Evolutionary conservation across 1,140 invertebrate genomes (phyloP).

Genomic region (Helicoverpa zea): DNA sequence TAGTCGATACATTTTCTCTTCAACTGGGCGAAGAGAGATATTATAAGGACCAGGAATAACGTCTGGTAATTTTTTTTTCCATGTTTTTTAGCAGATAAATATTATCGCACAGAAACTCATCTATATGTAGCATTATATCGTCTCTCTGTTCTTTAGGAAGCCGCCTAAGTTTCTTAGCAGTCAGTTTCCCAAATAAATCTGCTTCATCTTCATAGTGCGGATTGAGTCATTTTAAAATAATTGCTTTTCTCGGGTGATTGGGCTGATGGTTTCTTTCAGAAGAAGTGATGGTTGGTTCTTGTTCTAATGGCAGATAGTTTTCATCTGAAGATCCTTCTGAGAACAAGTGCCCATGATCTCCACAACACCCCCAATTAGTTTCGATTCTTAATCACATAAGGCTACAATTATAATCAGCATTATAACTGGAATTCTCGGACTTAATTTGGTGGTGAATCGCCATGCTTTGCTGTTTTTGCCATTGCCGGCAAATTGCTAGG

Average conservation of each 20-base stretch:
- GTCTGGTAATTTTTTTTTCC: no score
- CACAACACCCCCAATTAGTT: no score
- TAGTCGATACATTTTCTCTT: no score
- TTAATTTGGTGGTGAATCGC: no score
- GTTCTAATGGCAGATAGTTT: not conserved
- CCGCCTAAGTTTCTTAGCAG: constrained; percentile 1
- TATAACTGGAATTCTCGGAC: no score
- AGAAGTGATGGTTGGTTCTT: not conserved
- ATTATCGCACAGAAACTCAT: not conserved
- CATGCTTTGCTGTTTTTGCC: no score
- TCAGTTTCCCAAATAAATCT: constrained; percentile 11
- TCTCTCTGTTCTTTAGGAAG: not conserved
- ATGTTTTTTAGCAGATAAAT: not conserved
- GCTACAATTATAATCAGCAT: no score
- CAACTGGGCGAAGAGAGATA: no score
- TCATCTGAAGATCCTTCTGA: not conserved
- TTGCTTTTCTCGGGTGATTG: not conserved
- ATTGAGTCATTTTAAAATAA: not conserved
- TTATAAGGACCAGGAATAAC: no score
- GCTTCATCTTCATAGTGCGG: not conserved
- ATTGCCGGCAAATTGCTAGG: no score
- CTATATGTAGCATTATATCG: not conserved
- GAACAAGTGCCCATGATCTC: not conserved
- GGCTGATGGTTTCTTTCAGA: not conserved
- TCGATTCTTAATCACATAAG: no score